Conservation (phyloP, 2,888 invertebrate species). For the Cataglyphis altisquamis region DNA sequence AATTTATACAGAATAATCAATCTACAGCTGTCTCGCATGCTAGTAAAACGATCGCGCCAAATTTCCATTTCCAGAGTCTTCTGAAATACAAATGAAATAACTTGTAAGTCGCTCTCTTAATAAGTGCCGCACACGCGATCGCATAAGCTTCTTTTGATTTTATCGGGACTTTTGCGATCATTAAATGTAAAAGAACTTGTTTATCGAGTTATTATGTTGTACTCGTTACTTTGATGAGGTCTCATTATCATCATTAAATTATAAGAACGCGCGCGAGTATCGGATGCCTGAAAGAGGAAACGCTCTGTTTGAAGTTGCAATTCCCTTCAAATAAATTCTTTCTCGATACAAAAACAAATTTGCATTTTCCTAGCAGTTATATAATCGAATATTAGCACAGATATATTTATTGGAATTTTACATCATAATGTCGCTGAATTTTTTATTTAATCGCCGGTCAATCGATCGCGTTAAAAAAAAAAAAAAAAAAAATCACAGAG, state of each 20-base stretch:
- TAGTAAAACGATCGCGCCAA: not conserved
- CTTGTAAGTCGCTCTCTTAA: not conserved
- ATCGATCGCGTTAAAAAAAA: not conserved
- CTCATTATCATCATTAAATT: not conserved
- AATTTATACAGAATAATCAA: not conserved
- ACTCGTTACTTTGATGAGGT: not conserved
- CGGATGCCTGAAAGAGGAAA: not conserved
- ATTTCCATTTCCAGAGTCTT: not conserved
- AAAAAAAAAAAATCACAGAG: not conserved
- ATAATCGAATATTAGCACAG: not conserved
- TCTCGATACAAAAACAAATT: not conserved
- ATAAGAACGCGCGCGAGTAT: slow-evolving; percentile 13
- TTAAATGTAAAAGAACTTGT: not conserved
- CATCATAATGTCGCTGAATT: not conserved
- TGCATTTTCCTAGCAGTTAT: not conserved
- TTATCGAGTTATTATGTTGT: not conserved
- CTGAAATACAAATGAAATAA: not conserved
- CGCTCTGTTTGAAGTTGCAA: not conserved
- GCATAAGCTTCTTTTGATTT: not conserved
- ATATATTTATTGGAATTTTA: not conserved
- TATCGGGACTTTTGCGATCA: not conserved
- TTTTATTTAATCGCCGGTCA: not conserved
- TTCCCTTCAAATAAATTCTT: not conserved
- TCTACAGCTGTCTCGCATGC: not conserved
- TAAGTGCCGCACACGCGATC: not conserved